phyloP scores from a whole-genome alignment of 2,113 vertebrate species.

The Hystrix brachyura region DNA sequence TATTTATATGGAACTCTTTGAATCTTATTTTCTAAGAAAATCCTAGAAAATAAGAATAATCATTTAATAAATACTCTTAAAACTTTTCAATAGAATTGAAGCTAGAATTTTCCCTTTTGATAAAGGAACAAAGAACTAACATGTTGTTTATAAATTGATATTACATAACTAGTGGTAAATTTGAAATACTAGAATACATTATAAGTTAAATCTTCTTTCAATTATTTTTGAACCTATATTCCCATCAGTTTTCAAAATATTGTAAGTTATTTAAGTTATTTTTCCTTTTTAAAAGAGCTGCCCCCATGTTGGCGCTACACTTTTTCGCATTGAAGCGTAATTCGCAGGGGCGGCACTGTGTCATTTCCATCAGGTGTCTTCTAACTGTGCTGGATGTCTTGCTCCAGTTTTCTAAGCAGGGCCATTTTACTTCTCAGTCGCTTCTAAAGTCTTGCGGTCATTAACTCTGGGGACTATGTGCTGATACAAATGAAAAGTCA shows the following conservation, averaged over 20 bases:
- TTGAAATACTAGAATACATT: not conserved
- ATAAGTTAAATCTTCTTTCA: not conserved
- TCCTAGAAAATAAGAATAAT: not conserved
- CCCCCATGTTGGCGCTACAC: not conserved
- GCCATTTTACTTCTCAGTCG: not conserved
- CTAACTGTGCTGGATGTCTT: not conserved
- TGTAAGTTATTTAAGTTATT: no score
- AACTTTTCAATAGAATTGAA: constrained; percentile 56
- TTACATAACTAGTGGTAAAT: constrained; percentile 65
- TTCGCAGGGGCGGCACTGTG: not conserved
- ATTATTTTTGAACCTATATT: not conserved
- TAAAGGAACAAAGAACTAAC: constrained; percentile 82
- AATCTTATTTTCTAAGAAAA: not conserved
- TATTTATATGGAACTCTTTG: not conserved
- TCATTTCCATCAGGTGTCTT: not conserved
- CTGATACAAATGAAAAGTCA: not conserved
- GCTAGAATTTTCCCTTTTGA: constrained; percentile 72
- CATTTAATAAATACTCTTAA: not conserved
- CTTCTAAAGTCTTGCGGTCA: not conserved
- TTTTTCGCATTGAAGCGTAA: not conserved
- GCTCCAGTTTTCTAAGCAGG: not conserved
- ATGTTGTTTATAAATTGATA: constrained; percentile 76
- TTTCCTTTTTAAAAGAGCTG: not conserved
- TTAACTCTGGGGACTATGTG: not conserved
- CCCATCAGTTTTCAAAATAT: not conserved